Conservation (phyloP, 2,888 invertebrate species). For the Macaria liturata region DNA sequence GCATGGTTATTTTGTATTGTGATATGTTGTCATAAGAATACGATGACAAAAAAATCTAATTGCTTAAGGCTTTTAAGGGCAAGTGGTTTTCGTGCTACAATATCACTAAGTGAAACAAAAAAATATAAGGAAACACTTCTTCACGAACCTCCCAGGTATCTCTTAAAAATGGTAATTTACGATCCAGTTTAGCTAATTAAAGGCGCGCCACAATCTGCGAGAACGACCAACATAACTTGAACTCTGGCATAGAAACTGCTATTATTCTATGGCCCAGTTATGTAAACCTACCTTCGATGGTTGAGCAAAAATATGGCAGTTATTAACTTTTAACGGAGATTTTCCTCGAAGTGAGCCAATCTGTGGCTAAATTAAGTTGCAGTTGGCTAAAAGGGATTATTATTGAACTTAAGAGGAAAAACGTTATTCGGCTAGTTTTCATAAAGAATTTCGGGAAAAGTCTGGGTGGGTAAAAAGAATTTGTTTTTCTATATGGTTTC, state of each 20-base stretch:
- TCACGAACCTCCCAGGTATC: background rate
- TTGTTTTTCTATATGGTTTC: too few relatives aligned
- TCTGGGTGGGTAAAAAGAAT: too few relatives aligned
- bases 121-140: conserved; percentile 3
- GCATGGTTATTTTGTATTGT: too few relatives aligned
- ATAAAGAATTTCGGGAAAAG: background rate
- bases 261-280: background rate
- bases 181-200: conserved; percentile 45
- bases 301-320: conserved; percentile 13
- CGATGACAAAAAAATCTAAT: too few relatives aligned
- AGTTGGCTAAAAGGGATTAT: conserved; percentile 1
- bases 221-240: conserved; percentile 41
- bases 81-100: too few relatives aligned
- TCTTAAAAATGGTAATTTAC: conserved; percentile 37
- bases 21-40: too few relatives aligned
- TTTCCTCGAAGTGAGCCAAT: conserved; percentile 10
- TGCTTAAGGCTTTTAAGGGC: too few relatives aligned
- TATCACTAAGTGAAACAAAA: background rate
- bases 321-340: conserved; percentile 16
- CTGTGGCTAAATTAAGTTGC: conserved; percentile 10
- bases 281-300: conserved; percentile 11
- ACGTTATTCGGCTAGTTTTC: too few relatives aligned
- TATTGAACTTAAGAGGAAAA: background rate
- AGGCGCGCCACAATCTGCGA: conserved; percentile 45
- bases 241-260: conserved; percentile 6